Base-by-base conservation (phyloP, 92 coral and sea anemone species). In the Pocillopora meandrina region DNA sequence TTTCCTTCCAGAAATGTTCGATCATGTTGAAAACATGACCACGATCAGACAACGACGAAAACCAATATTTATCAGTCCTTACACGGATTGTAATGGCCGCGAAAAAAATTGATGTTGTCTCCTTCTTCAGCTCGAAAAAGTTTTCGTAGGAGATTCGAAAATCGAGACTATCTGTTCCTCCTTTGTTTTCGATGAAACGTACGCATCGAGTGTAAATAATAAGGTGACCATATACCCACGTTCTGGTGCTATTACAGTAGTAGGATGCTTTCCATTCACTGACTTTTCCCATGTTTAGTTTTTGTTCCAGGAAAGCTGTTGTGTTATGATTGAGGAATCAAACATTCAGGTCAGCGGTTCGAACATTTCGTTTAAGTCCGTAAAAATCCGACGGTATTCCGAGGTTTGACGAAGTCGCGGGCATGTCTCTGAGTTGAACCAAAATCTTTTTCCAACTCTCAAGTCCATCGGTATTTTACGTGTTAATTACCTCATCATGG, bases 1-100 rank as follows among this genome's bases (percentile, higher is more conserved):
- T 78, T 89, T 97, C 97, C 73, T 92, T 87, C 99, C 99, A 97
- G 76, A 97, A 97, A 90, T 97, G 99, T 59, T 97, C 99, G 71
- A 95, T 74, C 58, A 89, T 89, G 85, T 89, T 92, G 58, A 80
- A 97, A 19, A 87, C 93, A 74, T 90, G 87, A 20, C 94, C 92
- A 72, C 99, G 88, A 71, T 94, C 95, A 49, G 65, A 71, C 49
- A 97, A 80, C 12, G 99, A 97, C 1, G 99, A 95, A 68, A 97
- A 97, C 99, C 99, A 97, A 80, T 85, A 87, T 72, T 95, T 93
- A 52, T 86, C 92, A 26, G 72, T 84, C 74, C 86, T 86, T 8
- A 84, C 82, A 56, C 92, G 76, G 69, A 97, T 82, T 72, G 98
- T 93, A 70, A 97, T 86, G 7, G 99, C 99, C 60, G 92, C 86